phyloP scores from a whole-genome alignment of 1,140 invertebrate species.

The Calycopis cecrops region DNA sequence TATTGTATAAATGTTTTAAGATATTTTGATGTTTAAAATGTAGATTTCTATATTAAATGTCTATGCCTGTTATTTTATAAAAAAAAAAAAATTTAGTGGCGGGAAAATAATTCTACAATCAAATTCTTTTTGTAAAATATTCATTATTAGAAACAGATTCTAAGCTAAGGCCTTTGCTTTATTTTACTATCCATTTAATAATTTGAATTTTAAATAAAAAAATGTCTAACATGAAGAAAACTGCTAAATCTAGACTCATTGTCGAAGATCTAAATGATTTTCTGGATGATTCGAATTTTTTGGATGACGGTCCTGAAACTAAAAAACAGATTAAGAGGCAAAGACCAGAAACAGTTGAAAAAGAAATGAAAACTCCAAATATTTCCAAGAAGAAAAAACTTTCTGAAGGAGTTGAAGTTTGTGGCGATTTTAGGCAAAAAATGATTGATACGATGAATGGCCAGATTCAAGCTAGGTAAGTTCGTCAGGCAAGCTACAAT shows the following conservation, averaged over 20 bases:
- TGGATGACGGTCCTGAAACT: conserved; percentile 39
- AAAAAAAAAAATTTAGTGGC: too few relatives aligned
- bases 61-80: too few relatives aligned
- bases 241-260: conserved; percentile 41
- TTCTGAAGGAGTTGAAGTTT: conserved; percentile 30
- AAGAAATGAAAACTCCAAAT: conserved; percentile 34
- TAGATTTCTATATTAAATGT: too few relatives aligned
- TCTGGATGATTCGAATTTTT: conserved; percentile 44
- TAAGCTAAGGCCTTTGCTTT: too few relatives aligned
- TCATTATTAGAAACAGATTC: too few relatives aligned
- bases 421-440: conserved; percentile 46
- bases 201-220: not conserved
- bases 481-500: not conserved
- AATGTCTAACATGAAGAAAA: conserved; percentile 44
- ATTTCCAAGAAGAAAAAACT: conserved; percentile 39
- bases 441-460: conserved; percentile 23
- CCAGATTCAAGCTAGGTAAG: conserved; percentile 6
- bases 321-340: conserved; percentile 44
- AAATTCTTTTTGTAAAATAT: too few relatives aligned
- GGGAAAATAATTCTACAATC: too few relatives aligned
- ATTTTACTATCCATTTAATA: too few relatives aligned
- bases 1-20: too few relatives aligned
- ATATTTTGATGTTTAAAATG: too few relatives aligned
- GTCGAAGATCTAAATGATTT: conserved; percentile 45
- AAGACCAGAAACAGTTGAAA: conserved; percentile 30